Conservation (phyloP, 2,797 vertebrate genomes). For the Xenopus petersii region DNA sequence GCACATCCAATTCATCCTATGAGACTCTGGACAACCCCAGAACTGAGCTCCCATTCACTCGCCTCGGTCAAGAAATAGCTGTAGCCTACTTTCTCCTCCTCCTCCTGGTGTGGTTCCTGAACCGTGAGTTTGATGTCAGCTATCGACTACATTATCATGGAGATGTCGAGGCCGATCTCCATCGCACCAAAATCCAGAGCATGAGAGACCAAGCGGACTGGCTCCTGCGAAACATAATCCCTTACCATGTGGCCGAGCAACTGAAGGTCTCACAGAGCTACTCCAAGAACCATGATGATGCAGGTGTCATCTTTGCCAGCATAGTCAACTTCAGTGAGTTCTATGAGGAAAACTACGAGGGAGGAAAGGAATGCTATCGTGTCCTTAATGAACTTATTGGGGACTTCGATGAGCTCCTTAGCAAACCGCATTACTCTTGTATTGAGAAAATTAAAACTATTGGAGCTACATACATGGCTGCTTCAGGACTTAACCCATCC, state of each 20-base stretch:
- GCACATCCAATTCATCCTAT: conserved; percentile 54
- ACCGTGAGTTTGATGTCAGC: conserved; percentile 94
- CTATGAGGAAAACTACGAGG: conserved; percentile 97
- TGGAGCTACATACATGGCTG: conserved; percentile 97
- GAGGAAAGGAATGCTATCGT: conserved; percentile 94
- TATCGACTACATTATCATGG: conserved; percentile 97
- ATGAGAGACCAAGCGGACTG: conserved; percentile 96
- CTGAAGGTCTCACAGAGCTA: conserved; percentile 97
- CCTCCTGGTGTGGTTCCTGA: conserved; percentile 94
- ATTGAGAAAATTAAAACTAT: conserved; percentile 99
- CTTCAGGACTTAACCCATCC: conserved; percentile 84
- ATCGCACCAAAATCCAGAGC: conserved; percentile 93
- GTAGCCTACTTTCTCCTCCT: conserved; percentile 89
- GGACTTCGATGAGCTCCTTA: conserved; percentile 93
- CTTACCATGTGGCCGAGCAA: conserved; percentile 94
- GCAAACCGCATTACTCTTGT: conserved; percentile 78
- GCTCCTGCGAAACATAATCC: conserved; percentile 95
- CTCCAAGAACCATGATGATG: conserved; percentile 94
- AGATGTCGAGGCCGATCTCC: conserved; percentile 90
- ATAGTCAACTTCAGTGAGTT: conserved; percentile 98
- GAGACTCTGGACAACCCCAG: not conserved
- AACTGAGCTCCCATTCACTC: conserved; percentile 60
- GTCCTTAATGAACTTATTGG: conserved; percentile 96
- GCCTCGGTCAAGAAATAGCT: conserved; percentile 77
- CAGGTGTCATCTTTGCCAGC: conserved; percentile 94